phyloP scores from a whole-genome alignment of 2,113 vertebrate genomes.

The Aphyosemion australe region DNA sequence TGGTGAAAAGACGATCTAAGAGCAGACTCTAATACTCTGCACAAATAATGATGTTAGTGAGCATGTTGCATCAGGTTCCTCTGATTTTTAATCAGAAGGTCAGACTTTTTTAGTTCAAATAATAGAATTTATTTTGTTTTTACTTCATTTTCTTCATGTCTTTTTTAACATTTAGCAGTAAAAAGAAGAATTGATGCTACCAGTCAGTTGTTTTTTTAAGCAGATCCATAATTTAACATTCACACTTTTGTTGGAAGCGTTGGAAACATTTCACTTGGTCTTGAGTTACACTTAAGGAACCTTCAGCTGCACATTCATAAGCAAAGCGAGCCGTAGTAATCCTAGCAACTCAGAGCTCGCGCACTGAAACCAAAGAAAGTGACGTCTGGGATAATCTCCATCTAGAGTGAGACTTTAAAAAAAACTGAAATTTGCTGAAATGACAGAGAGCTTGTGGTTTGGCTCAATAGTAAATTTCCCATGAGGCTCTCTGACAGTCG shows the following conservation, averaged over 20 bases:
- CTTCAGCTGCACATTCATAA: slow-evolving; percentile 41
- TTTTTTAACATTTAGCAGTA: slow-evolving; percentile 4
- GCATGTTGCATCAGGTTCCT: slow-evolving; percentile 26
- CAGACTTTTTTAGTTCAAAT: slow-evolving; percentile 18
- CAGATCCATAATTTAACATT: slow-evolving; percentile 24
- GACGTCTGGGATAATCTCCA: slow-evolving; percentile 61
- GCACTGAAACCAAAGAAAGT: slow-evolving; percentile 53
- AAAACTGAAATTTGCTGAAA: slow-evolving; percentile 77
- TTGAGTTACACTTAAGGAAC: slow-evolving; percentile 29
- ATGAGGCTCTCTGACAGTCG: slow-evolving; percentile 77
- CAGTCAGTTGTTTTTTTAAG: slow-evolving; percentile 32
- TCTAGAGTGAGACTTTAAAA: slow-evolving; percentile 68
- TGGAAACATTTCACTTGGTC: slow-evolving; percentile 36
- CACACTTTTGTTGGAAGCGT: slow-evolving; percentile 12
- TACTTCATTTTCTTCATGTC: background rate
- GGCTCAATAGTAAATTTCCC: slow-evolving; percentile 69
- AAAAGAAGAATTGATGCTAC: slow-evolving; percentile 31
- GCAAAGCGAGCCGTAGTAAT: slow-evolving; percentile 35
- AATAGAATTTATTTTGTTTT: background rate
- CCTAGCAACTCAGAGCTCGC: slow-evolving; percentile 8
- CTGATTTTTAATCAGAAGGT: slow-evolving; percentile 37
- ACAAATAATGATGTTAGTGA: slow-evolving; percentile 55
- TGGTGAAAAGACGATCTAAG: slow-evolving; percentile 47
- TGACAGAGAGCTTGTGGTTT: slow-evolving; percentile 79
- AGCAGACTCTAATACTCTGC: slow-evolving; percentile 31